phyloP scores from a whole-genome alignment of 64 coral and sea anemone genomes.

The Platygyra sinensis region DNA sequence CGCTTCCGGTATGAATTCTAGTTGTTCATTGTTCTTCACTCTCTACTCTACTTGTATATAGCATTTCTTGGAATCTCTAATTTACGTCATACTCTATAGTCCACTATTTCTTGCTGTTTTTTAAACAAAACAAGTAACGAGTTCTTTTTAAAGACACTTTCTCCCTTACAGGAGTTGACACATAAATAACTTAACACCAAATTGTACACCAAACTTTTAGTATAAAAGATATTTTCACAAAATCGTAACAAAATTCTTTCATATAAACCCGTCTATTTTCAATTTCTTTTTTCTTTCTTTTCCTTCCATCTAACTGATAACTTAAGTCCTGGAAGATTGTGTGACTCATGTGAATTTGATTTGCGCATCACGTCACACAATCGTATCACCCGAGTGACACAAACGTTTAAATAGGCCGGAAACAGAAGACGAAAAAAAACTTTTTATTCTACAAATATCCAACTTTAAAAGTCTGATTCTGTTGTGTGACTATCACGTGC shows the following conservation, averaged over 20 bases:
- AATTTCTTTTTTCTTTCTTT: background rate
- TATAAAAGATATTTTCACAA: slow-evolving; percentile 43
- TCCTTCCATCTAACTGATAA: background rate
- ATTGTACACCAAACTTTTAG: slow-evolving; percentile 42
- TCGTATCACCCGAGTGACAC: background rate
- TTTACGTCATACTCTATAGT: background rate
- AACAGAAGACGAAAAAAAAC: background rate
- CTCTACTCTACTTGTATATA: background rate
- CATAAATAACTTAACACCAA: slow-evolving; percentile 15
- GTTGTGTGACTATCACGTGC: background rate
- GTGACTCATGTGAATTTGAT: background rate
- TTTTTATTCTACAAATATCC: background rate
- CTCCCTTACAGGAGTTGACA: slow-evolving; percentile 15
- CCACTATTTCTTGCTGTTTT: background rate
- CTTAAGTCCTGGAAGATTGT: background rate
- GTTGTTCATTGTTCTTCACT: background rate
- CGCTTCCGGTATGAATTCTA: background rate
- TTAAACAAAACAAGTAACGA: slow-evolving; percentile 25
- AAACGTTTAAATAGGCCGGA: background rate
- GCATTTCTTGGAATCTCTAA: background rate
- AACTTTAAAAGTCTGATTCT: background rate
- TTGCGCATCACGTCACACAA: background rate
- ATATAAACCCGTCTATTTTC: background rate
- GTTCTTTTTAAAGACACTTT: background rate
- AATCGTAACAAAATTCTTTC: background rate